Conservation (phyloP, 2,888 invertebrate genomes). For the Drosophila neutralis region DNA sequence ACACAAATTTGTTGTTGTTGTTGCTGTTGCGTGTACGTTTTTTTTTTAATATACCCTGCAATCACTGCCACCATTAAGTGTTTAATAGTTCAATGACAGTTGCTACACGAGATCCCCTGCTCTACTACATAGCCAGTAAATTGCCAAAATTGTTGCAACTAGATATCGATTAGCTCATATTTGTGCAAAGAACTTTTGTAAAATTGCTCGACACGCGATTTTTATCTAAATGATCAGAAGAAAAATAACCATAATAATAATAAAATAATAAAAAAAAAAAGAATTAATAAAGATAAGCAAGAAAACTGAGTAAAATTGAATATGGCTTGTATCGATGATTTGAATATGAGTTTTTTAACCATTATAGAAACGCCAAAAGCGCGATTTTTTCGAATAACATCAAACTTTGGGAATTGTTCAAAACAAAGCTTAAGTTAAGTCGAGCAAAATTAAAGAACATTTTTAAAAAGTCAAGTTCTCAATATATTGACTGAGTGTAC, state of each 20-base stretch:
- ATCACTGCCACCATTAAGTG: constrained; percentile 1
- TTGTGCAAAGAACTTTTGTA: background rate
- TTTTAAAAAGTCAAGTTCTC: background rate
- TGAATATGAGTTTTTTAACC: background rate
- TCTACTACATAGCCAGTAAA: background rate
- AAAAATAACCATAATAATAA: background rate
- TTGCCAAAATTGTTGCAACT: background rate
- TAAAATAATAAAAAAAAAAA: too few species aligned
- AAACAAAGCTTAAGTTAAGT: background rate
- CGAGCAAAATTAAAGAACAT: background rate
- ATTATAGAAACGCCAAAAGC: background rate
- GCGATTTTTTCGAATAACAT: background rate
- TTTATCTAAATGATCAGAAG: background rate
- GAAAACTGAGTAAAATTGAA: background rate
- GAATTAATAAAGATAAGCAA: background rate
- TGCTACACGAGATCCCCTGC: background rate
- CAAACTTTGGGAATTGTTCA: background rate
- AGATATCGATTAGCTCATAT: background rate
- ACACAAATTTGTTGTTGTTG: constrained; percentile 19
- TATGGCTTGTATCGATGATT: too few species aligned
- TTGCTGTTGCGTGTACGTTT: constrained; percentile 21
- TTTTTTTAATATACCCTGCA: constrained; percentile 31
- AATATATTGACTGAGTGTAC: too few species aligned
- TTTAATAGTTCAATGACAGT: constrained; percentile 1
- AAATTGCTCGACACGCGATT: background rate